Conservation (phyloP, 2,113 vertebrate genomes). For the Perccottus glenii region DNA sequence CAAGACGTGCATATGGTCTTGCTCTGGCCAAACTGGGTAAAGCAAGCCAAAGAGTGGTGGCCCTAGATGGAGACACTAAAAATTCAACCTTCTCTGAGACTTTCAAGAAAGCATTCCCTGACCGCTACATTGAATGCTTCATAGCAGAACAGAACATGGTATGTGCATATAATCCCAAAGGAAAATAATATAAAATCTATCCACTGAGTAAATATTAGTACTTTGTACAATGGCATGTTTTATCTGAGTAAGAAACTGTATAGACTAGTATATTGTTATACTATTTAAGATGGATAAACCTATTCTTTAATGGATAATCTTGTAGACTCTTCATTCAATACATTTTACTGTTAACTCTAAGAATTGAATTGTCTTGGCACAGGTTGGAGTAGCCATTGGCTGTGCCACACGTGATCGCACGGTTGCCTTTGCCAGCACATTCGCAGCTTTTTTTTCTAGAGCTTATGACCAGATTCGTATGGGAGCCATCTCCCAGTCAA, state of each 20-base stretch:
- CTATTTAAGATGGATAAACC: too few relatives aligned
- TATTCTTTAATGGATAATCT: too few relatives aligned
- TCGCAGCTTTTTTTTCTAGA: conserved; percentile 83
- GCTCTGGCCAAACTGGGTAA: conserved; percentile 84
- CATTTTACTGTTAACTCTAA: neutral
- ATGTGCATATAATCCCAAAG: neutral
- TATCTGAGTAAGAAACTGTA: neutral
- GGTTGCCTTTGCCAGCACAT: conserved; percentile 84
- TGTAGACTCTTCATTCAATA: neutral
- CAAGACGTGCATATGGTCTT: conserved; percentile 83
- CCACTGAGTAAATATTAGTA: neutral
- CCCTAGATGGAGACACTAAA: conserved; percentile 87
- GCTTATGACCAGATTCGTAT: conserved; percentile 90
- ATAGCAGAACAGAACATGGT: conserved; percentile 91
- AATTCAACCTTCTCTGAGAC: conserved; percentile 86
- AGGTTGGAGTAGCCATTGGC: conserved; percentile 88
- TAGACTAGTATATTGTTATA: neutral
- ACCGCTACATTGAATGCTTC: conserved; percentile 87
- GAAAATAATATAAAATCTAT: neutral
- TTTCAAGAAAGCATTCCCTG: conserved; percentile 84
- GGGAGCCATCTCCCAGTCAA: conserved; percentile 87
- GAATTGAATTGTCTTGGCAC: neutral
- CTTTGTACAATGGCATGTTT: neutral
- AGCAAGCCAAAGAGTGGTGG: conserved; percentile 80
- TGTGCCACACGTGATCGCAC: conserved; percentile 82